These are phyloP conservation scores for Oryctes rhinoceros DNA, from an alignment of 1,140 invertebrate species.

Conservation along the genomic window DNA sequence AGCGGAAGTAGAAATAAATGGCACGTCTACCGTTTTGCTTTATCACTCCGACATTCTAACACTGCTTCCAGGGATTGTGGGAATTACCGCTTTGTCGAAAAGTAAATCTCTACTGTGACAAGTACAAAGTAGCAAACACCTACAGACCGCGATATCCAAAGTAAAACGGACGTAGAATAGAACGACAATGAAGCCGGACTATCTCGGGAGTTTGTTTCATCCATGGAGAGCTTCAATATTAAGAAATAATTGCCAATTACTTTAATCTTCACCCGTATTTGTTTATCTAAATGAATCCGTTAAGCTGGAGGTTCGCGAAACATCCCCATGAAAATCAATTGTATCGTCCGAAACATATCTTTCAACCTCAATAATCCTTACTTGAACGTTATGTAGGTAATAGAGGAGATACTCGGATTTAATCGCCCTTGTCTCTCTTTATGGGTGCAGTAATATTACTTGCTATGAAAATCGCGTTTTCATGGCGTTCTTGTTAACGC, in stretches of 20 bases:
- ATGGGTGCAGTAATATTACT: no score
- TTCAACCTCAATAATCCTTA: no score
- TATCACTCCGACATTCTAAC: not conserved
- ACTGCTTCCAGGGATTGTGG: not conserved
- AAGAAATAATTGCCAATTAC: constrained; percentile 3
- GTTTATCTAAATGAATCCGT: not conserved
- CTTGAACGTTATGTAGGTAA: no score
- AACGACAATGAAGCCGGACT: not conserved
- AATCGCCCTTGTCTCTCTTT: no score
- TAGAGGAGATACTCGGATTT: no score
- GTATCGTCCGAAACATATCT: no score
- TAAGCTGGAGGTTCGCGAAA: no score
- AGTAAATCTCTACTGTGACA: constrained; percentile 14
- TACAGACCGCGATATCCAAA: not conserved
- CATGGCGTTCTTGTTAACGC: no score
- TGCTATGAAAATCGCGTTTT: no score
- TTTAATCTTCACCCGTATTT: not conserved
- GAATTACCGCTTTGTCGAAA: not conserved
- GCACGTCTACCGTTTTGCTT: not conserved
- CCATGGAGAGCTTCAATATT: not conserved
- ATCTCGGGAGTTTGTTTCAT: not conserved
- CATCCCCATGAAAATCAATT: no score
- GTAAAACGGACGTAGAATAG: not conserved
- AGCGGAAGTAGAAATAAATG: no score
- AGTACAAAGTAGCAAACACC: not conserved